These are phyloP conservation scores for Lophius piscatorius DNA, from an alignment of 2,113 vertebrate species.

Conservation along the genomic window DNA sequence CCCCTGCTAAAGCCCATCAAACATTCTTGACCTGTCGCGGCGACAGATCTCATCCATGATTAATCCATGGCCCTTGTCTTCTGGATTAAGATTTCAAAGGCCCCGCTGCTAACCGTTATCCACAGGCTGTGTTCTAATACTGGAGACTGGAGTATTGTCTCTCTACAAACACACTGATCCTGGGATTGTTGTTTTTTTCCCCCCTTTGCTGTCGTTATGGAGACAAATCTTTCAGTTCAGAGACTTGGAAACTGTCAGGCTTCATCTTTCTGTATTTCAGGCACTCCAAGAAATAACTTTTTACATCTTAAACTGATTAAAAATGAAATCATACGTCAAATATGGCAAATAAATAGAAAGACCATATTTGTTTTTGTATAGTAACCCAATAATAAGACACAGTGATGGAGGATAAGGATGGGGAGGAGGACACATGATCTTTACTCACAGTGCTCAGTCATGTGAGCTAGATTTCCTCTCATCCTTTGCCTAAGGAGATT, in stretches of 20 bases:
- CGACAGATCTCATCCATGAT: constrained; percentile 64
- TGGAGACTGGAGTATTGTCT: constrained; percentile 39
- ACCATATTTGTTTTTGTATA: constrained; percentile 20
- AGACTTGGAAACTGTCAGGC: background rate
- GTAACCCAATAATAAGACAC: constrained; percentile 43
- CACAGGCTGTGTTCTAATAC: constrained; percentile 61
- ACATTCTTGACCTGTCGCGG: constrained; percentile 61
- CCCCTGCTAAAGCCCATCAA: constrained; percentile 59
- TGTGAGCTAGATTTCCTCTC: constrained; percentile 61
- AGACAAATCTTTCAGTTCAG: constrained; percentile 16
- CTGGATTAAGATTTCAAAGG: constrained; percentile 68
- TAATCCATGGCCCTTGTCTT: constrained; percentile 65
- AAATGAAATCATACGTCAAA: constrained; percentile 26
- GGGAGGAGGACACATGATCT: constrained; percentile 41
- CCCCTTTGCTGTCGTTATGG: background rate
- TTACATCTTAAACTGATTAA: constrained; percentile 1
- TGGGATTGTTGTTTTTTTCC: background rate
- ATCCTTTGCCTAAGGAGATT: constrained; percentile 46
- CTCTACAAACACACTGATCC: background rate
- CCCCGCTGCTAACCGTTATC: constrained; percentile 52
- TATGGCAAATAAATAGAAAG: constrained; percentile 33
- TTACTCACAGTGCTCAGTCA: constrained; percentile 53
- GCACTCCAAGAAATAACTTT: background rate
- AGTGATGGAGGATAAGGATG: constrained; percentile 45
- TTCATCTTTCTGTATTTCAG: background rate